Evolutionary conservation across 2,797 vertebrate species (phyloP), one percentile per base, ranked within the genome.

Genomic region (Pachyuromys duprasi): DNA sequence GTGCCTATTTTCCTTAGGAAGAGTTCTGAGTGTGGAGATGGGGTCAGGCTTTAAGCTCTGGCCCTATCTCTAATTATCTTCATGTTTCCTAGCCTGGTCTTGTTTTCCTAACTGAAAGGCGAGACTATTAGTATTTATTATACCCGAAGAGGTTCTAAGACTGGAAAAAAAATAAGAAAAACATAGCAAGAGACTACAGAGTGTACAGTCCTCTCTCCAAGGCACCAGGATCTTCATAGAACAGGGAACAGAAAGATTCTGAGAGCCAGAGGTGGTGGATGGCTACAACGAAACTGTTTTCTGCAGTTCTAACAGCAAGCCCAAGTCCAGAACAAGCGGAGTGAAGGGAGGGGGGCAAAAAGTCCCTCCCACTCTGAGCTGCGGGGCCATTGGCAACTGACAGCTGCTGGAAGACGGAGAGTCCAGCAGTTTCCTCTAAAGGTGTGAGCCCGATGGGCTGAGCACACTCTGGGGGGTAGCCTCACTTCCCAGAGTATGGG

Each of bases 51-150:
- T 96, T 80, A 91, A 79, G 28, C n/a, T 76, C 53, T 92, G 67
- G 28, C 42, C 33, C 36, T 87, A 15, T 86, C 60, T 95, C 17
- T 89, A 75, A 75, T 95, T 80, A 89, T 91, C 36, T 88, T 12
- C 2, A 72, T 93, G 13, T 81, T 95, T 90, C 55, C 87, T 90
- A 86, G 67, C 69, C 5, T 74, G 84, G 7, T 92, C 42, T 92
- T 97, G 78, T 49, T 91, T 94, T 67, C 55, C 55, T 57, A 62
- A 53, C 72, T 67, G 42, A 92, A 94, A 95, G 89, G 69, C 80
- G 65, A 89, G 53, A 91, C 53, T 93, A 63, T 36, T 72, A 80
- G 75, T 83, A 60, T 55, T 93, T 89, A 87, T 22, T 90, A 49
- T 78, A 60, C 75, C 15, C 42, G 62, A 94, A 93, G 24, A 11